Base-by-base conservation (phyloP, 2,797 vertebrate genomes). In the Myotis daubentonii region DNA sequence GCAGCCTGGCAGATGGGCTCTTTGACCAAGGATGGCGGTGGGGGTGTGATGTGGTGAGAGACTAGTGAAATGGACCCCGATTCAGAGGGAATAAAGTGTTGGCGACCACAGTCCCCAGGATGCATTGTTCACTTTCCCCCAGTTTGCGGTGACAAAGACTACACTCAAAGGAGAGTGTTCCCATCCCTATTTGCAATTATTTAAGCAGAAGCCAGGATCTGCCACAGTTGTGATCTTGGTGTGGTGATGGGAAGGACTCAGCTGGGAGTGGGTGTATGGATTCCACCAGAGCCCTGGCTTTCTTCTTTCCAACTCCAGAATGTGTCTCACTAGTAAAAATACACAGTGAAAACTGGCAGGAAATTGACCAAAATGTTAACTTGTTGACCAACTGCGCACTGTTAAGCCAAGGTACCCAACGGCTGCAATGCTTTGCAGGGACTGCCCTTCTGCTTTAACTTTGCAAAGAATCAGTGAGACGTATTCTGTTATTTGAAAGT, bases 261-360 rank as follows among this genome's bases (percentile, higher is more conserved):
- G 3, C 72, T n/a, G 28, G 51, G 3, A 3, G 33, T 28, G 41
- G 23, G 0, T 6, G 4, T 3, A 3, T 30, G 15, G 9, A 6
- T 80, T 68, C n/a, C 19, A 23, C 28, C 8, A 33, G 20, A 36
- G 71, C 65, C 22, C 72, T 62, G 36, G 19, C 28, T 66, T 16
- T 6, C 53, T 74, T 36, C 81, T 72, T 51, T 53, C 84, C 41
- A 66, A 9, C 66, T 51, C 51, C 13, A 51, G 44, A 74, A 38
- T 86, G 71, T 89, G 78, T 10, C 12, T 83, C 85, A 90, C 72
- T 53, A 13, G 82, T 80, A 44, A 92, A 86, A 70, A 57, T 44
- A 57, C 17, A 60, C 38, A 49, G 57, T 12, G 60, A 81, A 89
- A 84, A 51, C 60, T 1, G 4, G 36, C 41, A 79, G 51, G 65